Percentiles rank a stretch among this genome's conserved stretches.
Conservation (phyloP, 1,140 invertebrate species). For the Thaumetopoea pityocampa region DNA sequence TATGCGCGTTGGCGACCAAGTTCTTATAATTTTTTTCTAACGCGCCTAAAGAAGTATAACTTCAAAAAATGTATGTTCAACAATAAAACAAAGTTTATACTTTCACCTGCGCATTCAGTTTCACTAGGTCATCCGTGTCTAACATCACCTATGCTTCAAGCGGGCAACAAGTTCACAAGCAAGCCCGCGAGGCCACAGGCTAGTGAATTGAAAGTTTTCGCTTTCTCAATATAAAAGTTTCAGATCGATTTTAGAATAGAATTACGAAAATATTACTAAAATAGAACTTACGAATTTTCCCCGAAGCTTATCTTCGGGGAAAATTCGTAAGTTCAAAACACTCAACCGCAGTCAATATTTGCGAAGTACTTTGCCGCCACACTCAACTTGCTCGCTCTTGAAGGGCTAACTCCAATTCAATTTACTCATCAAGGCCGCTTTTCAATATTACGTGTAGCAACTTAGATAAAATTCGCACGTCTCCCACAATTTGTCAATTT, state of each 20-base stretch:
- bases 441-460: constrained; percentile 27
- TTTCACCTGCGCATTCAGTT: too few species aligned
- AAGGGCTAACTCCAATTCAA: constrained; percentile 32
- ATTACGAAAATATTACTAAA: too few species aligned
- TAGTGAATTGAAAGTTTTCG: constrained; percentile 20
- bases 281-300: constrained; percentile 1
- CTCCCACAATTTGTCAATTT: constrained; percentile 7
- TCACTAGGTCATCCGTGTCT: not conserved
- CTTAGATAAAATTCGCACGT: constrained; percentile 15
- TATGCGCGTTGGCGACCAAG: too few species aligned
- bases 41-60: too few species aligned
- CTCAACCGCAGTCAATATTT: constrained; percentile 44
- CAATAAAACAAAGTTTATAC: too few species aligned
- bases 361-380: constrained; percentile 33
- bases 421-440: constrained; percentile 28
- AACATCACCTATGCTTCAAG: not conserved
- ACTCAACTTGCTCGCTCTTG: constrained; percentile 25
- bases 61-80: too few species aligned
- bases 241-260: too few species aligned
- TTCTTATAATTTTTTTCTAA: too few species aligned
- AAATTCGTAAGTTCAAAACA: constrained; percentile 35
- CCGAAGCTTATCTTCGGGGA: constrained; percentile 12
- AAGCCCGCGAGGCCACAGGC: constrained; percentile 11
- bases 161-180: constrained; percentile 5
- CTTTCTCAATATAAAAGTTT: too few species aligned